phyloP scores from a whole-genome alignment of 23 tunicate species.

The Botrylloides violaceus region DNA sequence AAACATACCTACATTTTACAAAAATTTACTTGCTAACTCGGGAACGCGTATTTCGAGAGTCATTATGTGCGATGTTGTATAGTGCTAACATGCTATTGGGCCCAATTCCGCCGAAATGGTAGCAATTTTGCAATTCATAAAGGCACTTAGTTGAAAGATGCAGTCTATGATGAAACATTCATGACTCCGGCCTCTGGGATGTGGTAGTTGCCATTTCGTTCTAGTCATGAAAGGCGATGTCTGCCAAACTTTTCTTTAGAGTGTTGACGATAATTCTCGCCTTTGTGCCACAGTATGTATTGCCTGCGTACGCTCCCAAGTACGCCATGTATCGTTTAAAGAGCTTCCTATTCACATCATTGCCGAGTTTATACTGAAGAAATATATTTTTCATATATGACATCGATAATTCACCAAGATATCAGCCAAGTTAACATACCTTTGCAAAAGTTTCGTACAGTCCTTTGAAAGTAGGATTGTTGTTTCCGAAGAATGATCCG shows the following conservation, averaged over 20 bases:
- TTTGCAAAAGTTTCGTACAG: constrained; percentile 73
- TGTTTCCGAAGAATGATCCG: constrained; percentile 80
- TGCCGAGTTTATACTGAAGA: constrained; percentile 45
- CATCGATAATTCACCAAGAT: not conserved
- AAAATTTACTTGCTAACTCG: too few relatives aligned
- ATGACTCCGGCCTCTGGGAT: too few relatives aligned
- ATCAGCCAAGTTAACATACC: constrained; percentile 17
- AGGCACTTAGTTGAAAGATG: too few relatives aligned
- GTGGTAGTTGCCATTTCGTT: too few relatives aligned
- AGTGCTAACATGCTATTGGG: too few relatives aligned
- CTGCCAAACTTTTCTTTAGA: constrained; percentile 23
- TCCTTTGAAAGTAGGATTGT: constrained; percentile 88
- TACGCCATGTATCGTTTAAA: constrained; percentile 28
- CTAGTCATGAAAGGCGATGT: not conserved
- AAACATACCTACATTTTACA: too few relatives aligned
- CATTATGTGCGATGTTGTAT: too few relatives aligned
- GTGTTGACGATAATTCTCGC: constrained; percentile 47
- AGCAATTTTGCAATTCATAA: too few relatives aligned
- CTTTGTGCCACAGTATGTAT: constrained; percentile 56
- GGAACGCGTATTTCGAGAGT: too few relatives aligned
- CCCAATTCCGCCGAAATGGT: too few relatives aligned
- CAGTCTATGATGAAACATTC: too few relatives aligned
- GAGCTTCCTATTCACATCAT: constrained; percentile 23
- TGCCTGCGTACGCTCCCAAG: constrained; percentile 26
- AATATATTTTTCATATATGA: not conserved